Base-by-base conservation (phyloP, 1,140 invertebrate species). In the Meteorus sp. region DNA sequence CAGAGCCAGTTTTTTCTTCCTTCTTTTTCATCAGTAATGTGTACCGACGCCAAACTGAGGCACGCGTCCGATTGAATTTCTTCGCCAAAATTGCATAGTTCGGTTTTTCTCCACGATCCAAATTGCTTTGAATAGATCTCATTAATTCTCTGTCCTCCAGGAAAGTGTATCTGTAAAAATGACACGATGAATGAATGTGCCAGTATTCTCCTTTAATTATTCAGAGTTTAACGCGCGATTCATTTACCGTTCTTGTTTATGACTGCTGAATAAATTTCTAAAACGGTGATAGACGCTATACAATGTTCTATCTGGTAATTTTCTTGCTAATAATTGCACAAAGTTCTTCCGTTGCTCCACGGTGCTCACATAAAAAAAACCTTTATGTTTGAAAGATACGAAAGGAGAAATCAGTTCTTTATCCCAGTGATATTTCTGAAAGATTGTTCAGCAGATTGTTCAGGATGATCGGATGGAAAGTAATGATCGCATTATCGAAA, bases 1-100 rank as follows among this genome's bases (percentile, higher is more conserved):
- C 37, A 9, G 54, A 27, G 20, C 45, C 19, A 22, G 27, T 44
- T 43, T 35, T 15, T 8, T 50, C n/a, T 11, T 43, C 22, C 6
- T 4, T 51, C 2, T 52, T 61, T 56, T 33, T 25, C 37, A 62
- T 56, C 17, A 76, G 62, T 23, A 73, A 2, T 51, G 44, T 45
- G 43, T 73, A 72, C 48, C 75, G 62, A 8, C 77, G 69, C 69
- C 70, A 78, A 41, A 79, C 68, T 0, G 77, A 75, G 22, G 65
- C 59, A 56, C 74, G 64, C 0, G 72, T 73, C 62, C 77, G 66
- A 8, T 67, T 71, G 41, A 79, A 63, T 19, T 37, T 37, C 39
- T 39, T 53, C 17, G 20, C 31, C 15, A 53, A 22, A 37, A 37
- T n/a, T 13, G 9, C 15, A 22, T 3, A n/a, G 22, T 17, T 20